Conservation (phyloP, 2,888 invertebrate genomes). For the Tenodera sinensis region DNA sequence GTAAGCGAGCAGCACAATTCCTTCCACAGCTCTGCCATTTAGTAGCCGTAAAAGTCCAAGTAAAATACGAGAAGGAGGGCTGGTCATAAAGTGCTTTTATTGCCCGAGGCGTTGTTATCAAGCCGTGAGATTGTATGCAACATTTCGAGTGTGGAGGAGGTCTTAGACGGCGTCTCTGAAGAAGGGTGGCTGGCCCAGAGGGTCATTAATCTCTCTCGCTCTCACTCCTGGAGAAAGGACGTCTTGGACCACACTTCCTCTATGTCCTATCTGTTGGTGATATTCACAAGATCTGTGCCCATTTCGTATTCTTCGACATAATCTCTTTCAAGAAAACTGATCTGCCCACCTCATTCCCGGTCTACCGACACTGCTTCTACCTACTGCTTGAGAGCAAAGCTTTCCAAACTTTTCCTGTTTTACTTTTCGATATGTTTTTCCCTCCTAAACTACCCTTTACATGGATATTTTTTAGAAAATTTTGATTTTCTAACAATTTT, state of each 20-base stretch:
- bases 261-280: neutral
- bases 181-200: neutral
- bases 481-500: no score
- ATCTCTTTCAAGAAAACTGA: no score
- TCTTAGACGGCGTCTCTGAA: neutral
- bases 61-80: neutral
- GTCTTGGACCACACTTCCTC: neutral
- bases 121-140: neutral
- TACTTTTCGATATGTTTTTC: no score
- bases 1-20: neutral
- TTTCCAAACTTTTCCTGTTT: no score
- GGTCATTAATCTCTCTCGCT: neutral
- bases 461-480: no score
- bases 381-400: no score
- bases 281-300: no score
- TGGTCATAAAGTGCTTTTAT: neutral
- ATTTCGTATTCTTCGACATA: no score
- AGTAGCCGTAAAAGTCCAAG: neutral
- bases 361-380: no score
- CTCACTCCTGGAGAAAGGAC: no score
- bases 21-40: neutral
- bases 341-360: no score
- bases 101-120: neutral
- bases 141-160: neutral
- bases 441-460: no score